These are phyloP conservation scores for Protosalanx chinensis DNA, from an alignment of 2,797 vertebrate species.

Conservation along the genomic window DNA sequence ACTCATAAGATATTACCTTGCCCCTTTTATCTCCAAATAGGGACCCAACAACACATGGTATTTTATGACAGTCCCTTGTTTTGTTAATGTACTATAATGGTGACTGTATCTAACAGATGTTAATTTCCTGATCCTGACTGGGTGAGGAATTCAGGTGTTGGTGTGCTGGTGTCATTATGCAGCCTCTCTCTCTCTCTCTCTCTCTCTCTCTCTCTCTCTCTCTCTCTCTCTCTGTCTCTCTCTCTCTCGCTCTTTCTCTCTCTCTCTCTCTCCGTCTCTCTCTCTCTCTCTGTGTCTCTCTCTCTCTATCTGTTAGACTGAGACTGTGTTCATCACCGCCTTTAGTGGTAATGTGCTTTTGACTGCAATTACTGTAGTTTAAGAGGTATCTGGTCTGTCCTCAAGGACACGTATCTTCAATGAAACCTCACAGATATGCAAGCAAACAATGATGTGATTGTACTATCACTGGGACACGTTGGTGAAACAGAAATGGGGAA, in stretches of 20 bases:
- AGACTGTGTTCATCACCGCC: constrained; percentile 6
- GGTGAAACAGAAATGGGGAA: no score
- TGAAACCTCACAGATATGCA: not conserved
- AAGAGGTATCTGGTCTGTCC: not conserved
- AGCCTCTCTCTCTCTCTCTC: not conserved
- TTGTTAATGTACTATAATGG: constrained; percentile 46
- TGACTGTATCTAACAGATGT: constrained; percentile 14
- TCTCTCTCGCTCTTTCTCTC: no score
- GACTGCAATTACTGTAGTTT: not conserved
- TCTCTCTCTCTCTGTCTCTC: no score
- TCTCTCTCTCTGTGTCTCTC: no score
- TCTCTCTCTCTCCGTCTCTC: no score
- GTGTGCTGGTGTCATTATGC: constrained; percentile 15
- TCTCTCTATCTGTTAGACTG: not conserved
- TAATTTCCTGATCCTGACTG: constrained; percentile 15
- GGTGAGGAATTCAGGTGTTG: constrained; percentile 17
- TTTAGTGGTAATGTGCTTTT: constrained; percentile 16
- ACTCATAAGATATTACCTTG: constrained; percentile 31
- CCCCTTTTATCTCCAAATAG: constrained; percentile 33
- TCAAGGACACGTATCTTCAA: constrained; percentile 1
- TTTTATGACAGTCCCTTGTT: constrained; percentile 25
- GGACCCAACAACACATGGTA: not conserved
- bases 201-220: no score
- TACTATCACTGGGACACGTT: not conserved
- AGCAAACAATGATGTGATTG: not conserved